These are phyloP conservation scores for Diprion similis DNA, from an alignment of 1,140 invertebrate genomes.

Conservation along the genomic window DNA sequence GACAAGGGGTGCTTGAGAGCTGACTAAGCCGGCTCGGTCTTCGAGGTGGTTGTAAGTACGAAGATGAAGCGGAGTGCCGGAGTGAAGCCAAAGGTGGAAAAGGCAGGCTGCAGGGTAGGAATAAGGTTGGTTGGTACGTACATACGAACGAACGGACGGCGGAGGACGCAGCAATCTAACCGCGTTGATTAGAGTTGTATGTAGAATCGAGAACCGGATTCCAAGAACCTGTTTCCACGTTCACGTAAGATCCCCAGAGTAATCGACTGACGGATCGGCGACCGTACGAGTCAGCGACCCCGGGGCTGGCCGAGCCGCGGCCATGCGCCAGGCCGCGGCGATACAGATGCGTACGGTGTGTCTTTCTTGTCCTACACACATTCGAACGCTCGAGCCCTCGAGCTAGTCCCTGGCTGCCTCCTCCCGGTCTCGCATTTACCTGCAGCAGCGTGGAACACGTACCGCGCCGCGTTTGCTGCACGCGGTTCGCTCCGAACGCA, in stretches of 20 bases:
- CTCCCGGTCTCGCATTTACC: not conserved
- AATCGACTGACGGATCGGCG: conserved; percentile 64
- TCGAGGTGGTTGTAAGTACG: not conserved
- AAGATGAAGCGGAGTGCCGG: conserved; percentile 16
- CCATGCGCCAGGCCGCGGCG: conserved; percentile 23
- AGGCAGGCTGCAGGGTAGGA: not conserved
- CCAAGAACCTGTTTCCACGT: conserved; percentile 64
- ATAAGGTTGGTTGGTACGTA: not conserved
- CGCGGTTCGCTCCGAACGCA: not conserved
- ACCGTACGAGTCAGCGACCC: conserved; percentile 63
- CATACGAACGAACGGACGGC: conserved; percentile 23
- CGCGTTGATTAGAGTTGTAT: conserved; percentile 64
- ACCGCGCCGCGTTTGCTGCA: not conserved
- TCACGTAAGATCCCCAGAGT: conserved; percentile 64
- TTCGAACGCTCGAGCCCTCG: not conserved
- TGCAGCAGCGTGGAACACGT: not conserved
- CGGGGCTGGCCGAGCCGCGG: conserved; percentile 31
- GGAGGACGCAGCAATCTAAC: conserved; percentile 62
- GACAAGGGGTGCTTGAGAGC: no score
- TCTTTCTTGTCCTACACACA: not conserved
- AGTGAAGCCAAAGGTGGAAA: conserved; percentile 7
- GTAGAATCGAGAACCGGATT: conserved; percentile 65
- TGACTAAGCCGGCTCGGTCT: no score
- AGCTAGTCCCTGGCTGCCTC: not conserved
- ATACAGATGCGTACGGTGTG: not conserved